A percentile compares a stretch with the other conserved stretches of the same genome.
Conservation (phyloP, 2,888 invertebrate species). For the Drosophila atripex region DNA sequence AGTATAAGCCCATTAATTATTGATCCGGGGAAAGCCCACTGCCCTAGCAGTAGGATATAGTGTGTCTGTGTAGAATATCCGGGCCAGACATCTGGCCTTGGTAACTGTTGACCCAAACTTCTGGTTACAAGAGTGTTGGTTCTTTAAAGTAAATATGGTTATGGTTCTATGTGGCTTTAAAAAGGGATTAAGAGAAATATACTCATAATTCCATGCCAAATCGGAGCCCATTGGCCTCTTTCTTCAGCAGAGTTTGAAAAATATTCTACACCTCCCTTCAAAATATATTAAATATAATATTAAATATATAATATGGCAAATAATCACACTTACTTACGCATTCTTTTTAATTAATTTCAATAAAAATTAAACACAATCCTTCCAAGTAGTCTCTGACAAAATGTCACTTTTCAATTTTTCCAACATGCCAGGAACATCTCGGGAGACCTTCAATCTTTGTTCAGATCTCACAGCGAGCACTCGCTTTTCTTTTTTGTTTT, state of each 20-base stretch:
- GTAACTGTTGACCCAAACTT: neutral
- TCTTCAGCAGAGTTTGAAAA: neutral
- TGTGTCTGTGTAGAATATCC: neutral
- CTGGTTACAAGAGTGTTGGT: neutral
- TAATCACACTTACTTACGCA: too few relatives aligned
- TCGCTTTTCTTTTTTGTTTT: neutral
- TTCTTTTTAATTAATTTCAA: too few relatives aligned
- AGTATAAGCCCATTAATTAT: slow-evolving; percentile 7
- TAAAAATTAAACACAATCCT: neutral
- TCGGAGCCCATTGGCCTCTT: neutral
- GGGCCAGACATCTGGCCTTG: slow-evolving; percentile 27
- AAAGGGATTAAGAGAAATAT: too few relatives aligned
- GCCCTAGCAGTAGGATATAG: neutral
- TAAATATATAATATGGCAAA: too few relatives aligned
- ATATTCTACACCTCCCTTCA: too few relatives aligned
- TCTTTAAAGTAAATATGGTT: neutral
- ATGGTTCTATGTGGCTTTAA: neutral
- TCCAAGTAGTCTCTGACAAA: neutral
- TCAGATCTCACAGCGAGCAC: neutral
- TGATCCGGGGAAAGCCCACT: slow-evolving; percentile 25
- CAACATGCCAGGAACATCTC: neutral
- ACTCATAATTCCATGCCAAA: too few relatives aligned
- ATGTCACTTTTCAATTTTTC: neutral
- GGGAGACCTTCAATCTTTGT: neutral
- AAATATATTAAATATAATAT: too few relatives aligned